These are phyloP conservation scores for Holothuria glaberrima DNA, from an alignment of 35 echinoderm and acorn worm species.

Conservation along the genomic window DNA sequence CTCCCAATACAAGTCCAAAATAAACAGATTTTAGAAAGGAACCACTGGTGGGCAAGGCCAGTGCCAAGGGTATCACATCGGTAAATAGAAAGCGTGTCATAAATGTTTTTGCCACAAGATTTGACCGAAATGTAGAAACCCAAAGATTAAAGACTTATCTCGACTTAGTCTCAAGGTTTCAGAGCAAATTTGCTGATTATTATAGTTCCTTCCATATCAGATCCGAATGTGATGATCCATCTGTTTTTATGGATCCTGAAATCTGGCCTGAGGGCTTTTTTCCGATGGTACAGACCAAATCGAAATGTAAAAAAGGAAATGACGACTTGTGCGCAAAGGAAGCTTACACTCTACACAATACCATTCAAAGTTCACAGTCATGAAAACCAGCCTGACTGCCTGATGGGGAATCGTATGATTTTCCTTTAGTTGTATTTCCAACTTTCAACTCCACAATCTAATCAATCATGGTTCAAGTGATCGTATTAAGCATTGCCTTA, in stretches of 20 bases:
- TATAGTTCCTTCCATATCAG: constrained; percentile 9
- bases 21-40: not conserved
- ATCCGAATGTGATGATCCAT: constrained; percentile 16
- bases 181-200: not conserved
- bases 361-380: not conserved
- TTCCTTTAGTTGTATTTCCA: not conserved
- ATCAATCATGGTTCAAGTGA: not conserved
- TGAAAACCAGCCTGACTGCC: not conserved
- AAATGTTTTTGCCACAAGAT: constrained; percentile 10
- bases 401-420: not conserved
- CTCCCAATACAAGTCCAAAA: not conserved
- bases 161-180: not conserved
- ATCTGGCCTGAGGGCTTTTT: constrained; percentile 15
- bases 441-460: constrained; percentile 18
- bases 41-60: constrained; percentile 23
- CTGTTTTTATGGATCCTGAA: constrained; percentile 26
- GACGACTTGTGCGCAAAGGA: constrained; percentile 14
- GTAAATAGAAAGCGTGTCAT: not conserved
- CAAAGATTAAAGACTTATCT: not conserved
- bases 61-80: constrained; percentile 2
- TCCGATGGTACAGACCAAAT: not conserved
- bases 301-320: not conserved
- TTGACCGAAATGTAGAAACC: not conserved
- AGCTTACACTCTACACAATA: not conserved
- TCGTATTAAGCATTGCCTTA: not conserved